Evolutionary conservation across 2,113 vertebrate genomes (phyloP), one percentile per base, ranked within the genome.

Genomic region (Colistium nudipinnis): DNA sequence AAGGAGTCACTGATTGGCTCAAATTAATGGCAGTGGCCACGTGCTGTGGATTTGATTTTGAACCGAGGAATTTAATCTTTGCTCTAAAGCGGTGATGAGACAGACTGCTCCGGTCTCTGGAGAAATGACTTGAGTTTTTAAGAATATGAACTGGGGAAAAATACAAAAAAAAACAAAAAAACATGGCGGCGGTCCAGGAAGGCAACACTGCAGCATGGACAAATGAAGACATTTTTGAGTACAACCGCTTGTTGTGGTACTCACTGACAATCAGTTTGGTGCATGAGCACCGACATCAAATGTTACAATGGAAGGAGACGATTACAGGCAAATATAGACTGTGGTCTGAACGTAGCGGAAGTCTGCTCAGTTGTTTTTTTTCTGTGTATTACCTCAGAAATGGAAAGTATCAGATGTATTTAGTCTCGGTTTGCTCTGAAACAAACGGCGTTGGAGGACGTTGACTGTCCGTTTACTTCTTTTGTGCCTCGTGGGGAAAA

Each of bases 401-500:
- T n/a, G 33, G 45, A 66, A 66, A 51, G 61, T 4, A n/a, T 51
- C 22, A 49, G 27, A 54, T 38, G 27, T 53, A 28, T 6, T n/a
- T n/a, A n/a, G 9, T 61, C 16, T 31, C 7, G 48, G 19, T 59
- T 43, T 47, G 48, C 31, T 14, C 28, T 36, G 43, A 48, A 51
- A 10, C 3, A 27, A 17, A 22, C 2, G 19, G 12, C 1, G 55
- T 64, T 51, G 39, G 51, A 28, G 30, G 1, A 12, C 25, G 24
- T 56, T 6, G 61, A 51, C 16, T 5, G 12, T 48, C 66, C 59
- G 38, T 70, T 81, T 24, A 6, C 35, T 36, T 39, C 64, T 63
- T 30, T 51, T 76, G 81, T 78, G 87, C 84, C 5, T 60, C 17
- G n/a, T n/a, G n/a, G n/a, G n/a, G n/a, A n/a, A n/a, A n/a, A 43